Evolutionary conservation across 2,113 vertebrate species (phyloP), one percentile per base, ranked within the genome.

Genomic region (Rhinichthys klamathensis): DNA sequence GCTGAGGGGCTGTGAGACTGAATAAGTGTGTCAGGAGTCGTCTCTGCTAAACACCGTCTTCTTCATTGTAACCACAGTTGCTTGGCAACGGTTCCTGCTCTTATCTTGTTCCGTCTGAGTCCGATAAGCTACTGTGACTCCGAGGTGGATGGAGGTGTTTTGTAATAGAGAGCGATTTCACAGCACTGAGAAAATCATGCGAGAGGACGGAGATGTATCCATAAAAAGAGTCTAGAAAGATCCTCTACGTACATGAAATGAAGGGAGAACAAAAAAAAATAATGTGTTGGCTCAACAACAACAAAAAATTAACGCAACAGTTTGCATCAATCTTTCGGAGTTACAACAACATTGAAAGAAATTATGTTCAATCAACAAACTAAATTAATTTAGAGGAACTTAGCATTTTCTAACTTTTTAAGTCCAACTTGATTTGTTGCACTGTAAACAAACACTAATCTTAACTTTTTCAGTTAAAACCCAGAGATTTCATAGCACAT

Each of bases 31-130:
- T 82, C 67, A 65, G 73, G n/a, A 27, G 60, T 51, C 9, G 4
- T 67, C 9, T 25, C n/a, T 58, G 15, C 27, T 41, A 54, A 73
- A 81, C 23, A 2, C 23, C 12, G 23, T 25, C 38, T 49, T 35
- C 58, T 32, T 86, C n/a, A 67, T 49, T 85, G 86, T 79, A 67
- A 69, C 65, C 32, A 54, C 72, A 23, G 87, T 90, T 79, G 77
- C 84, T 63, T 84, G 78, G 87, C 70, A 60, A 90, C 87, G 3
- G 27, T 67, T 60, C 32, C 56, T 65, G 81, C 78, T 70, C 35
- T 89, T 76, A 67, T 67, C 81, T 13, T 30, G 77, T 51, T 63
- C 69, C 3, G 58, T 84, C 82, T 51, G 46, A 58, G 46, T 70
- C 80, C 46, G 84, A 74, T 77, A 70, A 67, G 44, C 5, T 15